These are phyloP conservation scores for Carposina sasakii DNA, from an alignment of 1,140 invertebrate species.

Conservation along the genomic window DNA sequence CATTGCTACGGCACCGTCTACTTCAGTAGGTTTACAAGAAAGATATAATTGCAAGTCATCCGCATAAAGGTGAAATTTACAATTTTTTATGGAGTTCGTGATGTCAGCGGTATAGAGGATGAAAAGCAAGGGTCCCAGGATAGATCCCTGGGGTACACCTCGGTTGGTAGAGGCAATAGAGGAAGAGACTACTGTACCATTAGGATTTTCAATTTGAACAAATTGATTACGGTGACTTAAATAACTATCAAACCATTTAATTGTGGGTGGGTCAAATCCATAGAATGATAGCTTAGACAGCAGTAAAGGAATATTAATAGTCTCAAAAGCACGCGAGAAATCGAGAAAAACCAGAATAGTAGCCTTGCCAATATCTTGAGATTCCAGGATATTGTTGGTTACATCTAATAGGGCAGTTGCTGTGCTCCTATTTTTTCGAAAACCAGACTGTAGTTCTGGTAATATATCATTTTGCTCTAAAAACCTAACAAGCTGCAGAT, in stretches of 20 bases:
- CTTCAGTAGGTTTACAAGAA: no score
- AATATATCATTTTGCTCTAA: background rate
- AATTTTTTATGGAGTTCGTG: no score
- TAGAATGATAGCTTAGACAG: constrained; percentile 3
- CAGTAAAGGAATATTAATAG: background rate
- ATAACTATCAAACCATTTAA: constrained; percentile 1
- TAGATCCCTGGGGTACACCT: constrained; percentile 6
- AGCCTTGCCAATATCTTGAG: background rate
- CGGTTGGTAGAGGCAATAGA: background rate
- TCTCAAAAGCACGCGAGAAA: constrained; percentile 2
- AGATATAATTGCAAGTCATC: no score
- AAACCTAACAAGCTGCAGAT: background rate
- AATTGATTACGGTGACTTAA: background rate
- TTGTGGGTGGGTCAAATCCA: background rate
- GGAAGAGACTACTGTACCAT: background rate
- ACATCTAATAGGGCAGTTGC: constrained; percentile 1
- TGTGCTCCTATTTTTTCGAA: background rate
- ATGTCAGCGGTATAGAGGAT: no score
- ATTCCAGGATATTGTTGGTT: background rate
- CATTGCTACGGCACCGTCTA: no score
- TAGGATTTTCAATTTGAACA: background rate
- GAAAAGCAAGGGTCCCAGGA: no score
- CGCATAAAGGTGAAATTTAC: no score
- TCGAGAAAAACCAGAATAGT: background rate
- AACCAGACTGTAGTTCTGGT: background rate